Conservation (phyloP, 2,888 invertebrate species). For the Ommatoiulus sabulosus region DNA sequence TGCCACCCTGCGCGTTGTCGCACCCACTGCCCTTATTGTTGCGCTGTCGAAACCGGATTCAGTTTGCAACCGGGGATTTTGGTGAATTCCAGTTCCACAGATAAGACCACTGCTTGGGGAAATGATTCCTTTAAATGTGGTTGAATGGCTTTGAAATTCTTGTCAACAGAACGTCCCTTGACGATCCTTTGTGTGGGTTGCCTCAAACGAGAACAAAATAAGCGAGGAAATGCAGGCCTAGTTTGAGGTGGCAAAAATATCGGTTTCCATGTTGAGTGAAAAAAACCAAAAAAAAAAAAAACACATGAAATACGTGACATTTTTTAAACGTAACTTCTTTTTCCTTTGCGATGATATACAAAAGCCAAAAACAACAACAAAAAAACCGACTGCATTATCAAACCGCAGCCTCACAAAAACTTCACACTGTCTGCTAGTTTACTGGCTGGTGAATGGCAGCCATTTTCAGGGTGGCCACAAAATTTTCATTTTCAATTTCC, state of each 20-base stretch:
- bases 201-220: not conserved
- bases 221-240: not conserved
- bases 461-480: too few relatives aligned
- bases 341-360: too few relatives aligned
- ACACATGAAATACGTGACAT: too few relatives aligned
- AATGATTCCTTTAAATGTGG: not conserved
- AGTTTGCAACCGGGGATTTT: not conserved
- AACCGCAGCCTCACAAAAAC: too few relatives aligned
- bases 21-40: not conserved
- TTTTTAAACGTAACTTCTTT: too few relatives aligned
- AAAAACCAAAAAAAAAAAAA: too few relatives aligned
- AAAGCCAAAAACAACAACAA: too few relatives aligned
- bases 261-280: not conserved
- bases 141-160: not conserved
- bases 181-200: not conserved
- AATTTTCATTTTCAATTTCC: too few relatives aligned
- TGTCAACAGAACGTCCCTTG: constrained; percentile 5
- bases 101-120: not conserved
- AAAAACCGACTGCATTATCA: too few relatives aligned
- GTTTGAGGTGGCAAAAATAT: not conserved
- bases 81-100: not conserved
- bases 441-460: too few relatives aligned
- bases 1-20: not conserved
- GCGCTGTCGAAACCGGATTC: not conserved
- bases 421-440: too few relatives aligned